These are phyloP conservation scores for Gallinago undulata DNA, from an alignment of 2,113 vertebrate species.

Conservation along the genomic window DNA sequence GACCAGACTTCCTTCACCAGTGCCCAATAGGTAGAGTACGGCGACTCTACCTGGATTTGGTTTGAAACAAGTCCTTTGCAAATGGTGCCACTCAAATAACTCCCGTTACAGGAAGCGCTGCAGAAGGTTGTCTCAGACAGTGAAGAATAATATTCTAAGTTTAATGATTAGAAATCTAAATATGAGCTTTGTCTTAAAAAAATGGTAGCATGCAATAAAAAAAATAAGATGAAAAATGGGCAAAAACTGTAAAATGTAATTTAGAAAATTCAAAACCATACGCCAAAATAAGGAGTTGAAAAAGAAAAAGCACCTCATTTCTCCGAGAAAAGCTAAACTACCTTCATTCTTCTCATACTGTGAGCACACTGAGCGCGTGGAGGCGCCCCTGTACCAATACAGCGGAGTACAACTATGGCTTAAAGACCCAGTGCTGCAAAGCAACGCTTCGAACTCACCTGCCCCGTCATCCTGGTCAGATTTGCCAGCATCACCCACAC, in stretches of 20 bases:
- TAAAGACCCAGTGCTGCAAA: not conserved
- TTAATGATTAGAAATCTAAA: not conserved
- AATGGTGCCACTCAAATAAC: not conserved
- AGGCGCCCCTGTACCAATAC: fast-evolving
- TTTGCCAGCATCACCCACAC: not conserved
- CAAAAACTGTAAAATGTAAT: not conserved
- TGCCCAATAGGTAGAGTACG: not conserved
- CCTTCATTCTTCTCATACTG: not conserved
- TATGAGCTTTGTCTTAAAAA: not conserved
- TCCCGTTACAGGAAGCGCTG: not conserved
- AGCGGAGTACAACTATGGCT: not conserved
- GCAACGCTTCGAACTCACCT: not conserved
- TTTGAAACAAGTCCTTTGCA: not conserved
- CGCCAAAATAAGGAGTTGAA: not conserved
- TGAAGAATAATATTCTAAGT: not conserved
- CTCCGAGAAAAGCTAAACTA: not conserved
- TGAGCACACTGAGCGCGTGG: not conserved
- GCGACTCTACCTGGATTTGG: not conserved
- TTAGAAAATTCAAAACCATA: not conserved
- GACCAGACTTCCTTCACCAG: not conserved
- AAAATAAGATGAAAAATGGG: not conserved
- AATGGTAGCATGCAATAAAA: not conserved
- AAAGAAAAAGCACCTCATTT: not conserved
- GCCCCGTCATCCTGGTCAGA: not conserved
- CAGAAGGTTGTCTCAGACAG: not conserved